These are phyloP conservation scores for Macrosteles quadrilineatus DNA, from an alignment of 1,140 invertebrate species.

Conservation along the genomic window DNA sequence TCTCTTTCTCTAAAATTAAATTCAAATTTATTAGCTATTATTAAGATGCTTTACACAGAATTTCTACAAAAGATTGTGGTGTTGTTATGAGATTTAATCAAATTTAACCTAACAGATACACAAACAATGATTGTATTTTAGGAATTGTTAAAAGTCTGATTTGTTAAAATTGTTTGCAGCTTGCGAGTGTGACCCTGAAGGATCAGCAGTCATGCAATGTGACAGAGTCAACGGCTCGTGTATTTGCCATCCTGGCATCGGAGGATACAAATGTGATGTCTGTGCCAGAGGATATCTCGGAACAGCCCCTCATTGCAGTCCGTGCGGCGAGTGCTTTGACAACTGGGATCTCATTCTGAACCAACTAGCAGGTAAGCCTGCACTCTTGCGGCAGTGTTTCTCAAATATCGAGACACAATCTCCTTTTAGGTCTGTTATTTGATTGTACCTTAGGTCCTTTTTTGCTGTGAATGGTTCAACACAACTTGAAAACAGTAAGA, in stretches of 20 bases:
- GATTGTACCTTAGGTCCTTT: no score
- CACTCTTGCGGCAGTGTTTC: not conserved
- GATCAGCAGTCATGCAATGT: conserved; percentile 84
- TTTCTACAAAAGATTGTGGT: no score
- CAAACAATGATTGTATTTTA: no score
- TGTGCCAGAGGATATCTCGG: conserved; percentile 95
- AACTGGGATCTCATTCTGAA: conserved; percentile 94
- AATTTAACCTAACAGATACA: no score
- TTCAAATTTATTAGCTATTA: no score
- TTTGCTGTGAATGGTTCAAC: no score
- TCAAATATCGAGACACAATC: not conserved
- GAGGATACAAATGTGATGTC: conserved; percentile 91
- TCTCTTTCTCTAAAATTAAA: no score
- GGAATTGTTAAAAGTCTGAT: no score
- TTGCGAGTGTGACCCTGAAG: conserved; percentile 87
- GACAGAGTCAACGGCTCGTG: conserved; percentile 84
- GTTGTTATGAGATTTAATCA: no score
- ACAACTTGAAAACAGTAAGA: no score
- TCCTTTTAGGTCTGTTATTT: no score
- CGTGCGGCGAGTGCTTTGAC: conserved; percentile 99
- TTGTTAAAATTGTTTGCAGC: conserved; percentile 48
- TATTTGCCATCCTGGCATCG: conserved; percentile 87
- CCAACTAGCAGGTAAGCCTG: conserved; percentile 60
- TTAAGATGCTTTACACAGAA: no score
- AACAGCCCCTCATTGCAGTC: conserved; percentile 81